phyloP scores from a whole-genome alignment of 2,888 invertebrate species.

The Scaptomyza polygonia region DNA sequence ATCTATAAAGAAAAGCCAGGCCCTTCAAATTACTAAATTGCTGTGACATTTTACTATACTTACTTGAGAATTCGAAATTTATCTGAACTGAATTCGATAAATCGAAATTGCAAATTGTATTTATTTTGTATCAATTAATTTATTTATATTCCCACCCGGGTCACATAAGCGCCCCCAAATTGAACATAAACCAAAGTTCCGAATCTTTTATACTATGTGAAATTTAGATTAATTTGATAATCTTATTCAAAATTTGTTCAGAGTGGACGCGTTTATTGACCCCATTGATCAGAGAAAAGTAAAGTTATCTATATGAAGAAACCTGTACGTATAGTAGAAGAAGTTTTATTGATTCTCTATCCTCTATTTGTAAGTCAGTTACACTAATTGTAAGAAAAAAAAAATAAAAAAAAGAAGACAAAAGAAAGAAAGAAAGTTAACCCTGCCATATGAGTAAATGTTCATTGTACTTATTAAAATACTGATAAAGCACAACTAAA shows the following conservation, averaged over 20 bases:
- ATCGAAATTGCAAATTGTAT: constrained; percentile 65
- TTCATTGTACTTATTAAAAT: constrained; percentile 48
- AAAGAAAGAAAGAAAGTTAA: constrained; percentile 16
- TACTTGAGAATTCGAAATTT: constrained; percentile 47
- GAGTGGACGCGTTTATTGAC: constrained; percentile 26
- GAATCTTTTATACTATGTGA: too few relatives aligned
- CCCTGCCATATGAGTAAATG: constrained; percentile 58
- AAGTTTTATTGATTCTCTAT: constrained; percentile 11
- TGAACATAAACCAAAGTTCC: constrained; percentile 26
- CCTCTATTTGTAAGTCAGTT: constrained; percentile 50
- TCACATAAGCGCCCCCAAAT: constrained; percentile 27
- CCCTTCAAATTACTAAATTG: constrained; percentile 56
- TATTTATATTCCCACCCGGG: constrained; percentile 1
- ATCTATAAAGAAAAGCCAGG: constrained; percentile 50
- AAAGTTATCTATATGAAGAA: constrained; percentile 32
- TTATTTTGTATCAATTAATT: constrained; percentile 57
- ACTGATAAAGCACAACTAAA: constrained; percentile 46
- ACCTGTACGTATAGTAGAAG: constrained; percentile 49
- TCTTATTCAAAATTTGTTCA: constrained; percentile 18
- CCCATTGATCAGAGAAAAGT: constrained; percentile 32
- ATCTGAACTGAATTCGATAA: constrained; percentile 58
- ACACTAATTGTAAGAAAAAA: constrained; percentile 65
- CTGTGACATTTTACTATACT: constrained; percentile 80
- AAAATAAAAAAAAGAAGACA: constrained; percentile 9
- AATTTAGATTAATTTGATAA: neutral